These are phyloP conservation scores for Thamnaconus septentrionalis DNA, from an alignment of 2,113 vertebrate species.

Conservation along the genomic window DNA sequence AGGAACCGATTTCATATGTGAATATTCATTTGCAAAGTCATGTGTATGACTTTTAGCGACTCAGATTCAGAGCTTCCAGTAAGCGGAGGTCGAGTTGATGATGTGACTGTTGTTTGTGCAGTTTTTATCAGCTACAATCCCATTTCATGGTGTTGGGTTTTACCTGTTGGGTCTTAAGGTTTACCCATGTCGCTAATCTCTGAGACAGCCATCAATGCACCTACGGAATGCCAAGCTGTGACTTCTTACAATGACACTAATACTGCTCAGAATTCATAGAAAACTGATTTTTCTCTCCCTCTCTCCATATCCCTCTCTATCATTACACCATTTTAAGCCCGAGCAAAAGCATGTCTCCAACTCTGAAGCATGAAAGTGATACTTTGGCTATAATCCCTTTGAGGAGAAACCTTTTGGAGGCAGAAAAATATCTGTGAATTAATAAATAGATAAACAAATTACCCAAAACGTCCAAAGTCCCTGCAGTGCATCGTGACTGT, in stretches of 20 bases:
- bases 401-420: no score
- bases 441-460: no score
- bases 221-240: slow-evolving; percentile 37
- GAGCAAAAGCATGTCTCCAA: no score
- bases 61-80: not conserved
- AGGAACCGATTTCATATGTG: no score
- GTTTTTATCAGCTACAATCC: slow-evolving; percentile 58
- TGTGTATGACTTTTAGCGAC: not conserved
- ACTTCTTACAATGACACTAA: slow-evolving; percentile 39
- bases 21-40: slow-evolving; percentile 7
- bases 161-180: slow-evolving; percentile 56
- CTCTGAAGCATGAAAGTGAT: no score
- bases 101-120: slow-evolving; percentile 31
- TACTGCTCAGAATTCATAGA: slow-evolving; percentile 44
- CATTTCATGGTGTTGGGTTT: slow-evolving; percentile 56
- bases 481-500: no score
- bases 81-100: slow-evolving; percentile 19
- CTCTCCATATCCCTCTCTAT: not conserved
- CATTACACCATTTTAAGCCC: no score
- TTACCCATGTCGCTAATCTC: slow-evolving; percentile 58
- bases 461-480: no score
- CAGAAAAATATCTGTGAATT: no score
- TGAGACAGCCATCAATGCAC: slow-evolving; percentile 50
- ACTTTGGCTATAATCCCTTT: no score
- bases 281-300: not conserved